Evolutionary conservation across 2,113 vertebrate species (phyloP).

Genomic region (Salvelinus alpinus): DNA sequence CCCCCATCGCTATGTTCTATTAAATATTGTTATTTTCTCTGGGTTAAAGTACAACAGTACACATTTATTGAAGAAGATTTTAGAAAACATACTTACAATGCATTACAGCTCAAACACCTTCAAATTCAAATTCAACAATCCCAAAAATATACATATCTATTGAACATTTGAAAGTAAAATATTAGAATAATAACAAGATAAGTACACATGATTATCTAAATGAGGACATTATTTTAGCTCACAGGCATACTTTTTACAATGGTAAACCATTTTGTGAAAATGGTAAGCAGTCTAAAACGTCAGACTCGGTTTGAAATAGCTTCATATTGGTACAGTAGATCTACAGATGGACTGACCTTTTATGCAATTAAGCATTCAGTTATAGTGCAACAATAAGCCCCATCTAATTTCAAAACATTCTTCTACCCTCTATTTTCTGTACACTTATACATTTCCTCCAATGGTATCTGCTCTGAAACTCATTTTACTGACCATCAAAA

Average conservation of each 20-base stretch:
- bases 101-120: conserved; percentile 25
- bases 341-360: conserved; percentile 25
- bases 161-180: conserved; percentile 30
- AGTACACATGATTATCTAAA: conserved; percentile 26
- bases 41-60: conserved; percentile 11
- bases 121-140: conserved; percentile 29
- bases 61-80: conserved; percentile 57
- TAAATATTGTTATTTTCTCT: neutral
- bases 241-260: conserved; percentile 40
- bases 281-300: neutral
- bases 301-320: conserved; percentile 12
- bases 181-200: conserved; percentile 21
- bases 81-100: conserved; percentile 42
- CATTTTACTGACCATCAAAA: neutral
- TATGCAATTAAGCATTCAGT: conserved; percentile 28
- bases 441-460: conserved; percentile 1
- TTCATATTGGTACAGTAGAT: conserved; percentile 6
- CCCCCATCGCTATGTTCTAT: neutral
- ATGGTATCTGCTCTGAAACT: conserved; percentile 8
- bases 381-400: conserved; percentile 51
- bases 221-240: conserved; percentile 26
- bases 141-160: conserved; percentile 41
- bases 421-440: conserved; percentile 15
- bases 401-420: conserved; percentile 4
- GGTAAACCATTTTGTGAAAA: conserved; percentile 16